Evolutionary conservation across 2,888 invertebrate genomes (phyloP), one percentile per base, ranked within the genome.

Genomic region (Drosophila parthenogenetica): DNA sequence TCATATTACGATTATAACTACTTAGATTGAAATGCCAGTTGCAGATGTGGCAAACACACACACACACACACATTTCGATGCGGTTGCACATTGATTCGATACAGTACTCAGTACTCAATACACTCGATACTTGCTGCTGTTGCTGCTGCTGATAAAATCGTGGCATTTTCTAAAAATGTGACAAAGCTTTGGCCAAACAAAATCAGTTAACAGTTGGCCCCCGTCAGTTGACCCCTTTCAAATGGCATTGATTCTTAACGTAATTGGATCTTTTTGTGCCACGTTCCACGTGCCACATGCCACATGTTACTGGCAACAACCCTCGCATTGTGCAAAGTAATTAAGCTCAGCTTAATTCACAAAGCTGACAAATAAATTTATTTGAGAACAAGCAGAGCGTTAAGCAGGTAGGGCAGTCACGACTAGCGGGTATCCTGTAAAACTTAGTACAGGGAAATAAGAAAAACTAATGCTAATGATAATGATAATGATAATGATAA

Each of bases 201-300:
- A 73, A 73, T 65, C 75, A 69, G 58, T 75, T 71, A 67, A 42
- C 59, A 60, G 39, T 64, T 74, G 74, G 53, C 69, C 35, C 13
- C 35, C 7, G 25, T 25, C 35, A 35, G 35, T 35, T 35, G 35
- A 35, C 35, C 35, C 75, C 53, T 32, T 32, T 60, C 16, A 57
- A 64, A 51, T 64, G 50, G 22, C 60, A 57, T 49, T 57, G 59
- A 57, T 68, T 43, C 51, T 25, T 25, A 62, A 25, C 48, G 37
- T 77, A 77, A 77, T 76, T 76, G 77, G 69, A 76, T 77, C 69
- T 73, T 69, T 65, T 77, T 76, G 60, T 58, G 29, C 45, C 46
- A 16, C 16, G 13, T 57, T 35, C 22, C 46, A 37, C 37, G 14
- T 57, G 45, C 35, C 55, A 22, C 19, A n/a, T 54, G 17, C 35